Percentiles rank a stretch among this genome's conserved stretches.
Evolutionary conservation across 2,113 vertebrate species (phyloP).

Genomic region (Procavia capensis): DNA sequence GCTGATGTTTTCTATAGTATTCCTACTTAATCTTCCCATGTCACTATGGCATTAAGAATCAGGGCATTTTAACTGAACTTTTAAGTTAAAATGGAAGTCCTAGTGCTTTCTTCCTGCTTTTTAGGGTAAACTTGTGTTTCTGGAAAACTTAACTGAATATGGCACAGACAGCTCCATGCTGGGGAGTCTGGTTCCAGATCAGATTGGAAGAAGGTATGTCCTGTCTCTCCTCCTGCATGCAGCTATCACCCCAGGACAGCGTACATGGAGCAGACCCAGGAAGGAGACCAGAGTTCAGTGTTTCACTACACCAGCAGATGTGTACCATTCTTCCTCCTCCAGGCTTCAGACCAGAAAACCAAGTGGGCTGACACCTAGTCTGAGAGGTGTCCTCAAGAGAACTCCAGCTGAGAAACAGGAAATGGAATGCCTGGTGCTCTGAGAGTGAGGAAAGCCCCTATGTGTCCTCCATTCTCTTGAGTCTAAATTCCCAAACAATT

Average conservation of each 20-base stretch:
- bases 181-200: not conserved
- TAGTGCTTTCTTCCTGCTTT: not conserved
- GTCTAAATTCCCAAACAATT: not conserved
- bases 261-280: too few relatives aligned
- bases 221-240: too few relatives aligned
- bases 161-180: rapidly evolving
- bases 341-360: not conserved
- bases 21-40: too few relatives aligned
- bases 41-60: not conserved
- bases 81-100: not conserved
- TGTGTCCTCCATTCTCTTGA: not conserved
- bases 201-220: too few relatives aligned
- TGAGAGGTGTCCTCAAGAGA: not conserved
- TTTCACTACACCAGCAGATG: too few relatives aligned
- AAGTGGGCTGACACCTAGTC: not conserved
- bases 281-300: not conserved
- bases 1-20: not conserved
- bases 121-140: not conserved
- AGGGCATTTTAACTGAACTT: not conserved
- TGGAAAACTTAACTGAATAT: not conserved
- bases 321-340: not conserved
- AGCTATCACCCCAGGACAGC: not conserved
- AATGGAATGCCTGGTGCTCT: too few relatives aligned
- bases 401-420: not conserved
- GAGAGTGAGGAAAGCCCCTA: not conserved